Conservation (phyloP, 1,140 invertebrate genomes). For the Arion vulgaris region DNA sequence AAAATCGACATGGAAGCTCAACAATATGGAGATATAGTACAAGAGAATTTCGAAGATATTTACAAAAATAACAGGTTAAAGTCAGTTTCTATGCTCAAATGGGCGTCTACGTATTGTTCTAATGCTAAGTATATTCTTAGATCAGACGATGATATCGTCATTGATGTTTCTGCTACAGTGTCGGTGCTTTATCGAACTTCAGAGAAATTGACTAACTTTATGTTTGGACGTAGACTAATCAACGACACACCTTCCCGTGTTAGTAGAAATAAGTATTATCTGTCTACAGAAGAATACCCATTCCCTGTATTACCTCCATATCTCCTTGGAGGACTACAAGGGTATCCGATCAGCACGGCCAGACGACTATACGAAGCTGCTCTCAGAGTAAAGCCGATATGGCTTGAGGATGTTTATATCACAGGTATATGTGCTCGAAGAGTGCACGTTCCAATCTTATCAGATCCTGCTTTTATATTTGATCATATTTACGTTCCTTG, state of each 20-base stretch:
- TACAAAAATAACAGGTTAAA: conserved; percentile 14
- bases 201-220: background rate
- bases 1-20: background rate
- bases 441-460: background rate
- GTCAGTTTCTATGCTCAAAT: background rate
- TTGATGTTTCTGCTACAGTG: background rate
- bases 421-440: background rate
- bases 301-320: background rate
- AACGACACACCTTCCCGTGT: background rate
- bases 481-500: background rate
- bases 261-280: background rate
- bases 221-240: background rate
- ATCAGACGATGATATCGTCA: conserved; percentile 25
- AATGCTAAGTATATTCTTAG: conserved; percentile 2
- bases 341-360: background rate
- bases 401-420: conserved; percentile 10
- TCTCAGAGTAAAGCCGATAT: background rate
- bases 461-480: background rate
- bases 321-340: background rate
- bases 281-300: conserved; percentile 9
- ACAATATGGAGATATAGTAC: conserved; percentile 2
- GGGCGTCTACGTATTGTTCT: conserved; percentile 1
- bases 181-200: background rate
- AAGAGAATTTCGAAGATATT: conserved; percentile 6
- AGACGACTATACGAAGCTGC: background rate